Base-by-base conservation (phyloP, 1,140 invertebrate species). In the Dolichoris vasculosae region DNA sequence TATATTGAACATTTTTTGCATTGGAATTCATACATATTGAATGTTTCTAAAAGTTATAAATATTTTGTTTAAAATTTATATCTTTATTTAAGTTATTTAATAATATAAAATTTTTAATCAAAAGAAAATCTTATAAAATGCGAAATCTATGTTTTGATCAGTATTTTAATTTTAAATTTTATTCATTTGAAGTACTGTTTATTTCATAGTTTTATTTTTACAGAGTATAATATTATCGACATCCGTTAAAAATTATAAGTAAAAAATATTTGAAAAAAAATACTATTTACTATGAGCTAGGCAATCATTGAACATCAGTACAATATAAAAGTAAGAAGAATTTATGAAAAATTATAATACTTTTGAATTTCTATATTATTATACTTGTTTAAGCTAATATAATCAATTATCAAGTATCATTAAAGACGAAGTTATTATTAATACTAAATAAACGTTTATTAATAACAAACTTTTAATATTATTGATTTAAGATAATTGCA, bases 231-330 rank as follows among this genome's bases (percentile, higher is more conserved):
- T n/a, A 43, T 48, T 69, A 17, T 6, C n/a, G 0, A 46, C 23
- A 46, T 30, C 2, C 0, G n/a, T 75, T 73, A 30, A 46, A 26
- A 46, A 46, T 46, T 46, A 75, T 46, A 69, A 64, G 30, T 30
- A 35, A 69, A 1, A 32, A 17, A 30, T n/a, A 30, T 7, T 43
- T 43, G 46, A 48, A 20, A 87, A 91, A 87, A 51, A 13, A 75
- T 89, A 89, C 89, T 90, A 90, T 90, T 88, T 90, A 91, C 90
- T 92, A 92, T 93, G 92, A 93, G 92, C 91, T 92, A 92, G 90
- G 90, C 89, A 91, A 89, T 90, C 89, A 90, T 90, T 90, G 89
- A 92, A 92, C 88, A 91, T 87, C 88, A 91, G 89, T 92, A 92
- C 89, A 87, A 89, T 88, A 88, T 87, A 90, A 46, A 77, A 51